Percentiles rank a stretch among this genome's conserved stretches.
phyloP scores from a whole-genome alignment of 2,113 vertebrate species.

The Myodes glareolus region DNA sequence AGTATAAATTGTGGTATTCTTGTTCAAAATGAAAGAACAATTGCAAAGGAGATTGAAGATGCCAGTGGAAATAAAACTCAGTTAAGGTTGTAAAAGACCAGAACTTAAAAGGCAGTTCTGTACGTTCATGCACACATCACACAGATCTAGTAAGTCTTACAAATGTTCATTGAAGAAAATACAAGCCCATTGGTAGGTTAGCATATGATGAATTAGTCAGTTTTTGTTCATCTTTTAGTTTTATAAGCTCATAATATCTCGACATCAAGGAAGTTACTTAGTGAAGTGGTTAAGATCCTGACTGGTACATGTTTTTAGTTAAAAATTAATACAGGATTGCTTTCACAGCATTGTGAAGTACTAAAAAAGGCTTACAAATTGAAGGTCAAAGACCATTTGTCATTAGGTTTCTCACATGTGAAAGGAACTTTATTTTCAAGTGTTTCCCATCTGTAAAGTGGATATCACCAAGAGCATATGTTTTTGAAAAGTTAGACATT shows the following conservation, averaged over 20 bases:
- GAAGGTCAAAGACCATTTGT: background rate
- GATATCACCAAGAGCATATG: background rate
- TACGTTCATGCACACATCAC: background rate
- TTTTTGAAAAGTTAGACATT: conserved; percentile 14
- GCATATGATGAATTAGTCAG: conserved; percentile 56
- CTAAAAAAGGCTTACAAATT: background rate
- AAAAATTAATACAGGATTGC: conserved; percentile 12
- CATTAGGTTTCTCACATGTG: conserved; percentile 23
- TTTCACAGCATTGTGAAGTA: conserved; percentile 2
- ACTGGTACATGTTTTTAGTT: conserved; percentile 53
- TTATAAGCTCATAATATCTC: conserved; percentile 55
- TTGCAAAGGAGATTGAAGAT: background rate
- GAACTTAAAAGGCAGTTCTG: background rate
- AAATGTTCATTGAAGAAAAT: conserved; percentile 9
- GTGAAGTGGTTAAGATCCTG: conserved; percentile 34
- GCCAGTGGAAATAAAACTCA: conserved; percentile 21
- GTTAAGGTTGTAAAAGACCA: background rate
- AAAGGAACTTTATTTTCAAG: conserved; percentile 34
- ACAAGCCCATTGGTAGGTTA: conserved; percentile 35
- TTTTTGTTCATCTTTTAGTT: conserved; percentile 39
- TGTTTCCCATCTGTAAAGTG: conserved; percentile 24
- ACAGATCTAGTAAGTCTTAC: background rate
- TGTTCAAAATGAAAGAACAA: background rate
- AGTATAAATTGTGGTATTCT: background rate
- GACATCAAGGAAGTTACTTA: conserved; percentile 60